A percentile compares a stretch with the other conserved stretches of the same genome.
Evolutionary conservation across 2,888 invertebrate species (phyloP).

Genomic region (Dicroscelio sp.): DNA sequence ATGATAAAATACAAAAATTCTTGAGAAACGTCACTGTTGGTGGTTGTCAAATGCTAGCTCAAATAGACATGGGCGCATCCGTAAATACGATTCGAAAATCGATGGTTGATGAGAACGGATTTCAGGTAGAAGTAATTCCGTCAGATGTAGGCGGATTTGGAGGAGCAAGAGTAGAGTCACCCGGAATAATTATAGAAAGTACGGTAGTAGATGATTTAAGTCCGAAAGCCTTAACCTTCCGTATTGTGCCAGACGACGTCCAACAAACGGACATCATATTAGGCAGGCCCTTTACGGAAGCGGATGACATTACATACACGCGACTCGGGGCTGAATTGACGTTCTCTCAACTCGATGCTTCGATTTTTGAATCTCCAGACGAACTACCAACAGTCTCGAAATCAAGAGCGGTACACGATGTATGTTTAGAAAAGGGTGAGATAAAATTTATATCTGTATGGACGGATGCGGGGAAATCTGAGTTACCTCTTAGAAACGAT

Average conservation of each 20-base stretch:
- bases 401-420: background rate
- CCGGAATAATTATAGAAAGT: constrained; percentile 1
- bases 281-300: background rate
- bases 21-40: constrained; percentile 11
- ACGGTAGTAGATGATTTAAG: background rate
- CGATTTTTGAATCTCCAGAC: background rate
- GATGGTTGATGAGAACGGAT: background rate
- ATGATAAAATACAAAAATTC: constrained; percentile 6
- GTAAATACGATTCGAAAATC: constrained; percentile 45
- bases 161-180: constrained; percentile 6
- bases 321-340: background rate
- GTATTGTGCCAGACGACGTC: background rate
- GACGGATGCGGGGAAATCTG: background rate
- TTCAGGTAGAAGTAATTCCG: background rate
- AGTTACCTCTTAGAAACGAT: constrained; percentile 1
- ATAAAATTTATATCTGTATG: constrained; percentile 16
- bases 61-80: constrained; percentile 51
- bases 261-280: background rate
- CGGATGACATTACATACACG: background rate
- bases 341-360: background rate
- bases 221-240: background rate
- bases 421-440: background rate
- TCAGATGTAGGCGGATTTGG: constrained; percentile 45
- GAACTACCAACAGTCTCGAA: background rate
- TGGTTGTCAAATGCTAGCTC: background rate